A percentile compares a stretch with the other conserved stretches of the same genome.
phyloP scores from a whole-genome alignment of 2,797 vertebrate genomes.

The Emys orbicularis region DNA sequence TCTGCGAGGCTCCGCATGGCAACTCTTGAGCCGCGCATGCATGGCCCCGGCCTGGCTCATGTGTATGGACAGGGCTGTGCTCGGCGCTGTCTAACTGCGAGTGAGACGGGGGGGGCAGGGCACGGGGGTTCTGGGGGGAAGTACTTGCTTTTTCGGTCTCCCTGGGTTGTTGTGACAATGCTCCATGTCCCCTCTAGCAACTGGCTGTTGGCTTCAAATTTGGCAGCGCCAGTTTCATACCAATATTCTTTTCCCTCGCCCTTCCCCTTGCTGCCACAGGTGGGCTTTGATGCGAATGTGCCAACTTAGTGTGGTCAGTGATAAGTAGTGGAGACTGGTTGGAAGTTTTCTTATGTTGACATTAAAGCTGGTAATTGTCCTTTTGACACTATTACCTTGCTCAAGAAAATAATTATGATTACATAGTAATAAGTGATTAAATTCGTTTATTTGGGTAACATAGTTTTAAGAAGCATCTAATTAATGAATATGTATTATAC shows the following conservation, averaged over 20 bases:
- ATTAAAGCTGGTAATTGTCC: neutral
- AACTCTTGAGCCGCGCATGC: fast-evolving
- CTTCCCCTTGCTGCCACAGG: neutral
- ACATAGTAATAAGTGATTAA: neutral
- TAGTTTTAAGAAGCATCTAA: neutral
- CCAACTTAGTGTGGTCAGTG: neutral
- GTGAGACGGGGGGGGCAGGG: neutral
- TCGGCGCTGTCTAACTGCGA: neutral
- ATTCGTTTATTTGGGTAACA: neutral
- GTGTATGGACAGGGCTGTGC: neutral
- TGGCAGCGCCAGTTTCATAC: neutral
- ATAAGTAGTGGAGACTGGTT: neutral
- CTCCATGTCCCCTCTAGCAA: fast-evolving
- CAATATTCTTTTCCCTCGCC: neutral
- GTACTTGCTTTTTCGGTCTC: no score
- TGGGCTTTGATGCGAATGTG: neutral
- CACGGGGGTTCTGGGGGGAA: neutral
- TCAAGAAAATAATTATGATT: neutral
- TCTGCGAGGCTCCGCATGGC: neutral
- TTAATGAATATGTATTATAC: no score
- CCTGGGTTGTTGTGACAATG: neutral
- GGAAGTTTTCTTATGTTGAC: neutral
- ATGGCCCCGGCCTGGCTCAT: neutral
- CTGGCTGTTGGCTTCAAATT: neutral
- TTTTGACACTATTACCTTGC: neutral